Base-by-base conservation (phyloP, 2,797 vertebrate genomes). In the Todus mexicanus region DNA sequence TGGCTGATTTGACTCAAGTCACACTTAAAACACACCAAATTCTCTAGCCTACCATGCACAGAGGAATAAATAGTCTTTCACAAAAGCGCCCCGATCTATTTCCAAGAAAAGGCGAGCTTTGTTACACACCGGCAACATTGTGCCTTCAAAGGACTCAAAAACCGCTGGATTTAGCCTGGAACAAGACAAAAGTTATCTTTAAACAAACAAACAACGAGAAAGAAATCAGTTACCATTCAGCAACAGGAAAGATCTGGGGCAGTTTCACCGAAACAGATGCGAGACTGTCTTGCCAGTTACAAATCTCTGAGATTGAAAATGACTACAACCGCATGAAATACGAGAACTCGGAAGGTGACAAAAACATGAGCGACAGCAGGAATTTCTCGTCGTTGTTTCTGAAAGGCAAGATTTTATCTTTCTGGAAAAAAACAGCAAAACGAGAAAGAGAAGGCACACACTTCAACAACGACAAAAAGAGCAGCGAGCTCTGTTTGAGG, bases 361-460 rank as follows among this genome's bases (percentile, higher is more conserved):
- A 92, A 88, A 94, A 47, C 75, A 68, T 40, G 15, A 42, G 38
- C 47, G 75, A 95, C 86, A 89, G 81, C 69, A 89, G 90, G 93
- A 95, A 95, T 93, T 93, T 84, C 86, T 87, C 27, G 0, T 84
- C 75, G 76, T 53, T 89, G 84, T 69, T 83, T 88, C n/a, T 45
- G 70, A 93, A 91, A 91, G 53, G 56, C 29, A 56, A 91, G 92
- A 89, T 89, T 73, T 94, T 89, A 94, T 96, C 95, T 92, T 72
- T 69, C 63, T 2, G 5, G 82, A 86, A 89, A 89, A n/a, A 91
- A 86, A 27, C 54, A 89, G 78, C 70, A 68, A 68, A 66, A 91
- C 14, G 78, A 95, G 84, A 91, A 79, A 42, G 73, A 90, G 60
- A 80, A 89, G 66, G 73, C 63, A 74, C 4, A 9, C 14, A 45